These are phyloP conservation scores for Gambusia affinis DNA, from an alignment of 2,113 vertebrate species.

Conservation along the genomic window DNA sequence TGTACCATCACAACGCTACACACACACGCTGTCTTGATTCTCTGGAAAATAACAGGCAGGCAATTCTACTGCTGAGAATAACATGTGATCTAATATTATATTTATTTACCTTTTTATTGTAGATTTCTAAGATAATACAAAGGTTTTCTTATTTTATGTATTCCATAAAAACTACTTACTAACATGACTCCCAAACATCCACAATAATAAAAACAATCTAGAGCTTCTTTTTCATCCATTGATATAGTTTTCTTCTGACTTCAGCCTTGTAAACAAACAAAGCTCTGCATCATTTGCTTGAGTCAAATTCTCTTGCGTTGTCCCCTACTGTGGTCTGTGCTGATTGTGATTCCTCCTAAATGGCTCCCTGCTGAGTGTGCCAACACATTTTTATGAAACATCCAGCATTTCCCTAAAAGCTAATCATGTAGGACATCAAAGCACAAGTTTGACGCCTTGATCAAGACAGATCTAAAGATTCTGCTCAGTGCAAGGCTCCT, in stretches of 20 bases:
- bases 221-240: neutral
- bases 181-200: neutral
- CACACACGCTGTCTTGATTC: neutral
- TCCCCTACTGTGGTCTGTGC: slow-evolving; percentile 17
- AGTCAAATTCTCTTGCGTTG: neutral
- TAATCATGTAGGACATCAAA: slow-evolving; percentile 78
- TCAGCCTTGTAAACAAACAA: slow-evolving; percentile 31
- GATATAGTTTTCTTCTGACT: slow-evolving; percentile 2
- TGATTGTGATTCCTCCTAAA: slow-evolving; percentile 69
- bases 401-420: slow-evolving; percentile 70
- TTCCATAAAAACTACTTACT: neutral
- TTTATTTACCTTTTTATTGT: neutral
- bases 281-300: slow-evolving; percentile 25
- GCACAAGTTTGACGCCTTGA: slow-evolving; percentile 59
- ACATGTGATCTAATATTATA: neutral
- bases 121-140: neutral
- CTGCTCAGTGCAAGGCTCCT: slow-evolving; percentile 31
- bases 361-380: slow-evolving; percentile 53
- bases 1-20: no score
- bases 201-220: neutral
- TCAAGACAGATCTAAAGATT: slow-evolving; percentile 62
- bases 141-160: neutral
- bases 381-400: slow-evolving; percentile 72
- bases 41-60: neutral
- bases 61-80: neutral